Evolutionary conservation across 2,797 vertebrate species (phyloP), one percentile per base, ranked within the genome.

Genomic region (Rhadinocentrus ornatus): DNA sequence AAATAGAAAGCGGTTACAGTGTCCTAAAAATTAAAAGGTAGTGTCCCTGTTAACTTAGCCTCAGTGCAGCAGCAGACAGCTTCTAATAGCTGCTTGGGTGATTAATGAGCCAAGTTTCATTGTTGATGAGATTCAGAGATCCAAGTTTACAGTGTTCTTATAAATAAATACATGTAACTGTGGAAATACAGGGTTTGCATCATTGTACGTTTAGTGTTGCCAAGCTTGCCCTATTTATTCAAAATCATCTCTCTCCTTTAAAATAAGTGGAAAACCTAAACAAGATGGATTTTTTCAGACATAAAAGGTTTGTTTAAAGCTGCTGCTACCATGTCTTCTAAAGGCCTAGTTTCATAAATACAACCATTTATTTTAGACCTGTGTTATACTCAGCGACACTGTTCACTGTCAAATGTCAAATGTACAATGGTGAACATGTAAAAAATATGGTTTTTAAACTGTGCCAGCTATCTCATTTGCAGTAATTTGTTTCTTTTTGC

Each of bases 1-100:
- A 84, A 86, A 81, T 81, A 82, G 80, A 82, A 85, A 61, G 66
- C 56, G 69, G 86, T 83, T 72, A 68, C 34, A 69, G 69, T 20
- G 35, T 69, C 59, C 29, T 26, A 26, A 29, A 62, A 73, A 80
- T 86, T 67, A 77, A 81, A 65, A 75, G 65, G 24, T 77, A 65
- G 55, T 66, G 37, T 55, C 41, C 5, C 41, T 69, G 62, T 35
- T 34, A 39, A 54, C 50, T 74, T 53, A 29, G 34, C 52, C 22
- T 52, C 57, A 16, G 54, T 35, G 56, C 73, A 80, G 39, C 50
- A 31, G 71, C 67, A 55, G 34, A 64, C 61, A 64, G 62, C 32
- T 32, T 68, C 62, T 65, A 75, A 72, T 73, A 74, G 57, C 20
- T 65, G 66, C 31, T 77, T 16, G 12, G 20, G 24, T 78, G 73